Base-by-base conservation (phyloP, 1,140 invertebrate species). In the Paralvinella palmiformis region DNA sequence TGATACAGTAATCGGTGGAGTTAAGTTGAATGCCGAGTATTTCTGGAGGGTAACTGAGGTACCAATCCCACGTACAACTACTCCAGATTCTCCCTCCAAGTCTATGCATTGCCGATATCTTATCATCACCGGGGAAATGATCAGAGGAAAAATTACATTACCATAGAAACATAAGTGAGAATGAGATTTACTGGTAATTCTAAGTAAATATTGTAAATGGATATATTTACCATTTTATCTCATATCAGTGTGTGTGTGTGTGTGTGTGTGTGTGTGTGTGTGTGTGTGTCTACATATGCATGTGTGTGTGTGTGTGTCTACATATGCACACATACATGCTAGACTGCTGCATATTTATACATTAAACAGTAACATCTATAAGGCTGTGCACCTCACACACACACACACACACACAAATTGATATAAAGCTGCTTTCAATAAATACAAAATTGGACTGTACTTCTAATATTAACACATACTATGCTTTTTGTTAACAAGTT, bases 31-130 rank as follows among this genome's bases (percentile, higher is more conserved):
- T 61, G 70, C 29, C 66, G 68, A 13, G 66, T 69, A 70, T 4
- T 52, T 45, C 15, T n/a, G n/a, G n/a, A 79, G 62, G 27, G 68
- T 69, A 4, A 79, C 91, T 10, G 91, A 91, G 24, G 92, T 94
- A n/a, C 92, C 93, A 65, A 95, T 91, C 0, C 93, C 94, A 56
- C 95, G 84, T 0, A 86, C 85, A 5, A 97, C 94, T 59, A 98
- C 93, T 0, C 94, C 94, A 32, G 92, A 94, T 79, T 97, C 95
- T 3, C 94, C 94, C 81, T 98, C 95, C 52, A 98, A 78, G 81
- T 98, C 95, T 81, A 98, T 97, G 81, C 89, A 92, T 79, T 96
- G 93, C 53, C 88, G 86, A 79, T 97, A 98, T 0, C 88, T 89
- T 72, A 6, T 68, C 10, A n/a, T 10, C 37, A 41, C n/a, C n/a